Evolutionary conservation across 2,797 vertebrate genomes (phyloP), one percentile per base, ranked within the genome.

Genomic region (Sebastes goodei): DNA sequence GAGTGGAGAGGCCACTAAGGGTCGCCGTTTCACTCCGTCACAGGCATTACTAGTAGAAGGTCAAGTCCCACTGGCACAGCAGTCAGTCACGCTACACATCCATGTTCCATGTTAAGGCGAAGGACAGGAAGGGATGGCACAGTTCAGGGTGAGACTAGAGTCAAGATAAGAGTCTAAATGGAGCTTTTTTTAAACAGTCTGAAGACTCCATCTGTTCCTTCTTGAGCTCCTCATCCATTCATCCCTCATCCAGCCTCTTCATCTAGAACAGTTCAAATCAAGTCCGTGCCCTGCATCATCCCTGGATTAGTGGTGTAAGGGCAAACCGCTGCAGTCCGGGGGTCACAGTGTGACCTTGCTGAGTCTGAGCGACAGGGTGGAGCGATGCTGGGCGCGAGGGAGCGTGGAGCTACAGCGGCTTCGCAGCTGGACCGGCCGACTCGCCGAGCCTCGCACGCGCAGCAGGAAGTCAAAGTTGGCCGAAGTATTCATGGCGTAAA

Each of bases 401-500:
- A 99, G 89, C 0, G 96, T 97, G 92, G 96, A 88, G 57, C 95
- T 96, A 68, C 95, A 97, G 1, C 92, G 95, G 84, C 95, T 96
- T 0, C 96, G 94, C 72, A 96, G 93, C 75, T 96, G 97, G 29
- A 96, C 95, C 0, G 94, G 90, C 8, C 91, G 90, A 0, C 92
- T 88, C 0, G 88, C 82, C 0, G 95, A 85, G 67, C 94, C 95
- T 32, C 97, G 97, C 75, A 95, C 94, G 2, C 97, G 95, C 88
- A 99, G 93, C 89, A 99, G 94, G 92, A 99, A 99, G 90, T 99
- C 93, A 0, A 97, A 99, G 93, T 97, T 98, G 1, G 94, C 97
- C 0, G 96, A 96, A 85, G 96, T 98, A 94, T 98, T 99, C 98
- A 99, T 99, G 92, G 97, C 97, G 0, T 99, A 99, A 77, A 98